Percentiles rank a stretch among this genome's conserved stretches.
phyloP scores from a whole-genome alignment of 2,113 vertebrate genomes.

The Piaya cayana region DNA sequence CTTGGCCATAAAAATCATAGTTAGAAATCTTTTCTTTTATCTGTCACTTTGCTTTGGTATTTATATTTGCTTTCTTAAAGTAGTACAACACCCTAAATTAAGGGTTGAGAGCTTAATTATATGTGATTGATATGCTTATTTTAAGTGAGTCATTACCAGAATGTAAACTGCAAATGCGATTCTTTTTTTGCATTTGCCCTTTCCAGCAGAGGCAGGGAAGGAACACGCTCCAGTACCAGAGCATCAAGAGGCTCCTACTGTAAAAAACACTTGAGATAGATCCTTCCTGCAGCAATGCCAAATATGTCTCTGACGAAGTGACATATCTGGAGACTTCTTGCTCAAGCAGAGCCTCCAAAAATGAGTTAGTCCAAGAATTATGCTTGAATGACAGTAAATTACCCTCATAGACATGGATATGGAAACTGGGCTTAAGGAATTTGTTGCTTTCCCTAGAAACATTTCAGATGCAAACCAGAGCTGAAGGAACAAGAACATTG shows the following conservation, averaged over 20 bases:
- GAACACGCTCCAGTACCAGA: not conserved
- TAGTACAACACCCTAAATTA: conserved; percentile 63
- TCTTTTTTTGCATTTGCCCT: not conserved
- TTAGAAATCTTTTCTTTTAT: not conserved
- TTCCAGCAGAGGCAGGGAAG: not conserved
- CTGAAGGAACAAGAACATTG: fast-evolving
- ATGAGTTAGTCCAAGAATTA: fast-evolving
- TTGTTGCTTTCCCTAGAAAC: not conserved
- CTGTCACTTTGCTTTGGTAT: conserved; percentile 57
- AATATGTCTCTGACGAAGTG: fast-evolving
- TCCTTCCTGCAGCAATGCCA: not conserved
- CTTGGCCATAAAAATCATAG: not conserved
- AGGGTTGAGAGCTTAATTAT: conserved; percentile 70
- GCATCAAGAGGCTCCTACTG: not conserved
- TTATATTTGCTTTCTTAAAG: conserved; percentile 46
- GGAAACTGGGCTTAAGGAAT: fast-evolving
- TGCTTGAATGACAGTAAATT: fast-evolving
- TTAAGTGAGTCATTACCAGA: conserved; percentile 39
- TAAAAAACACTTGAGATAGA: fast-evolving
- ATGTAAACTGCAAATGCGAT: conserved; percentile 20
- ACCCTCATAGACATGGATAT: fast-evolving
- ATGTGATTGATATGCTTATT: conserved; percentile 69
- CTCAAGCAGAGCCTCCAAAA: no score
- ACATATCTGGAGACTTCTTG: no score
- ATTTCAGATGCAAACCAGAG: fast-evolving